Evolutionary conservation across 2,113 vertebrate genomes (phyloP), one percentile per base, ranked within the genome.

Genomic region (Myotis davidii): DNA sequence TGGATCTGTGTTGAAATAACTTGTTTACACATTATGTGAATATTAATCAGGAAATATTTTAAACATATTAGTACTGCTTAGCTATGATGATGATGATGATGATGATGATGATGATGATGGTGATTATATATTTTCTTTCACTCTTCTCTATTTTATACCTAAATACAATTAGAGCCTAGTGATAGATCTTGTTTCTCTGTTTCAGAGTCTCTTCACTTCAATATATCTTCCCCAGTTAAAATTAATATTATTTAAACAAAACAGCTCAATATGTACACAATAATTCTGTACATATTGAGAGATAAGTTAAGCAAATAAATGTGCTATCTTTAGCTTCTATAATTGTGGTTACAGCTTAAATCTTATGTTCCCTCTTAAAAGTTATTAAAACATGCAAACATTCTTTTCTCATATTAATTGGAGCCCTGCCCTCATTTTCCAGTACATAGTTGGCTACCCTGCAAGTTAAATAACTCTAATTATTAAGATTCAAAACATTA

Each of bases 401-500:
- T 93, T 96, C 74, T 94, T 97, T 95, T 95, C 93, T 92, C 86
- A 67, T 89, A 83, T 83, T 98, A 98, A 98, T 97, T 97, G 97
- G 88, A 97, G 76, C 83, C 94, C 93, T 96, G 91, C 82, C 97
- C 94, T 93, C 90, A 97, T 98, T 98, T 97, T 94, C 88, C 97
- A 95, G 96, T 93, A 78, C 86, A 95, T 95, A 91, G 91, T 96
- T 96, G 95, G 91, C 95, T 97, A 97, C 96, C 78, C 95, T 96
- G 97, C 76, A 96, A 97, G 97, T 98, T 97, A 98, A 97, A 96
- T 96, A 97, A 96, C 90, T 97, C 96, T 98, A 97, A 98, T 97
- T 96, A 97, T 96, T 97, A 98, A 92, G 92, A 96, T 98, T 97
- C 97, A 96, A 97, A 98, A 97, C 97, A 97, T 72, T 98, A 95